These are phyloP conservation scores for Anorthoa munda DNA, from an alignment of 2,888 invertebrate species.

Conservation along the genomic window DNA sequence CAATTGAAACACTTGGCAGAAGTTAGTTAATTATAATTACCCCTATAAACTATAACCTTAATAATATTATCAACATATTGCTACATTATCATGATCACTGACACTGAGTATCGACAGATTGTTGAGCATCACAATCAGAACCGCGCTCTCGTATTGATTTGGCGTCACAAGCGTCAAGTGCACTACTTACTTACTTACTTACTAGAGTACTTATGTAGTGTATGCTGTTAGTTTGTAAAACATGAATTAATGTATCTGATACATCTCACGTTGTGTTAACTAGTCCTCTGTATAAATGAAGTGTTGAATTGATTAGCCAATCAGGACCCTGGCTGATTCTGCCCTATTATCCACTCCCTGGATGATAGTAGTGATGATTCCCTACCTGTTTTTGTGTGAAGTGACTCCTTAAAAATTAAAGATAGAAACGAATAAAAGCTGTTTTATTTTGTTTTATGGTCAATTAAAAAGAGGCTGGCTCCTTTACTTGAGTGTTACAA, in stretches of 20 bases:
- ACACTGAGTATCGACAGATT: slow-evolving; percentile 15
- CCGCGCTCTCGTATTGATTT: slow-evolving; percentile 13
- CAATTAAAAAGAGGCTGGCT: neutral
- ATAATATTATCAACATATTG: neutral
- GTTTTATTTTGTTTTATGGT: neutral
- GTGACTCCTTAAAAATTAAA: neutral
- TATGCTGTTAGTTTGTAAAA: slow-evolving; percentile 5
- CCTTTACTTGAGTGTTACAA: neutral
- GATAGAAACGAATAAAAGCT: neutral
- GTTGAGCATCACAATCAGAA: slow-evolving; percentile 2
- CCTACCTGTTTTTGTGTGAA: neutral
- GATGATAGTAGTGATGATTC: too few relatives aligned
- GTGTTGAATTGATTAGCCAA: neutral
- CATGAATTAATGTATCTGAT: neutral
- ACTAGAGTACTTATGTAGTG: neutral
- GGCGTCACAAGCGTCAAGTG: slow-evolving; percentile 50
- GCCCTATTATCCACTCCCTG: neutral
- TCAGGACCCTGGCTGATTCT: neutral
- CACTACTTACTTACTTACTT: neutral
- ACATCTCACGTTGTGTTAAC: neutral
- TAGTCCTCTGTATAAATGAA: neutral
- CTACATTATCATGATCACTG: neutral
- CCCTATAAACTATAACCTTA: too few relatives aligned
- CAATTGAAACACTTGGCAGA: too few relatives aligned
- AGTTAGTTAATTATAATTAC: too few relatives aligned